Evolutionary conservation across 2,888 invertebrate species (phyloP).

Genomic region (Drosophila trichaetosa): DNA sequence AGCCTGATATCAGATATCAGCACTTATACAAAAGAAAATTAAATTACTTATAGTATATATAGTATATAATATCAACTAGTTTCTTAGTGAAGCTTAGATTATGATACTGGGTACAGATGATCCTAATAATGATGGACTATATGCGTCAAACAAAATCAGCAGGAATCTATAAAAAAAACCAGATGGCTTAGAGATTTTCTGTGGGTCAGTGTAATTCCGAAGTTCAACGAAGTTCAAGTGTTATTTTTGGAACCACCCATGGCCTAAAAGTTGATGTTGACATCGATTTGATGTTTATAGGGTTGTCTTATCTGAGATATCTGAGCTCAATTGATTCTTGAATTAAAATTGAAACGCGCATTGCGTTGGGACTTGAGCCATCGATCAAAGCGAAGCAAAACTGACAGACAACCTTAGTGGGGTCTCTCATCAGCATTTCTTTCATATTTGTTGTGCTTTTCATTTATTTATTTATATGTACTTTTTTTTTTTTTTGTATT

Average conservation of each 20-base stretch:
- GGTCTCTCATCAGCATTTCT: constrained; percentile 4
- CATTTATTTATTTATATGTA: constrained; percentile 2
- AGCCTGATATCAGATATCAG: constrained; percentile 1
- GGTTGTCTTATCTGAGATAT: constrained; percentile 32
- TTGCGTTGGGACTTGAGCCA: constrained; percentile 9
- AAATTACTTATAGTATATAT: neutral
- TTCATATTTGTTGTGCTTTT: neutral
- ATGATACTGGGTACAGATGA: neutral
- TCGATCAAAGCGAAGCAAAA: constrained; percentile 19
- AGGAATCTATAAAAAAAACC: neutral
- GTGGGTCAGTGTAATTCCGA: neutral
- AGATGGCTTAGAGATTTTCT: neutral
- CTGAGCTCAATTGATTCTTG: constrained; percentile 19
- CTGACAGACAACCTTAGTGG: constrained; percentile 2
- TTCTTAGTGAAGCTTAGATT: neutral
- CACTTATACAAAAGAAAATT: neutral
- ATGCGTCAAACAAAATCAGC: neutral
- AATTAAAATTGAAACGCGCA: constrained; percentile 5
- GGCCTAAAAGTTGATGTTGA: neutral
- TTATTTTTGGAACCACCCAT: constrained; percentile 6
- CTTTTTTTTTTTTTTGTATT: neutral
- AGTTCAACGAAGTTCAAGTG: neutral
- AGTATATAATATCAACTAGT: neutral
- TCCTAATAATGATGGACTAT: neutral
- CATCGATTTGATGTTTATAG: constrained; percentile 24